A percentile compares a stretch with the other conserved stretches of the same genome.
Evolutionary conservation across 2,113 vertebrate genomes (phyloP).

Genomic region (Oreamnos americanus): DNA sequence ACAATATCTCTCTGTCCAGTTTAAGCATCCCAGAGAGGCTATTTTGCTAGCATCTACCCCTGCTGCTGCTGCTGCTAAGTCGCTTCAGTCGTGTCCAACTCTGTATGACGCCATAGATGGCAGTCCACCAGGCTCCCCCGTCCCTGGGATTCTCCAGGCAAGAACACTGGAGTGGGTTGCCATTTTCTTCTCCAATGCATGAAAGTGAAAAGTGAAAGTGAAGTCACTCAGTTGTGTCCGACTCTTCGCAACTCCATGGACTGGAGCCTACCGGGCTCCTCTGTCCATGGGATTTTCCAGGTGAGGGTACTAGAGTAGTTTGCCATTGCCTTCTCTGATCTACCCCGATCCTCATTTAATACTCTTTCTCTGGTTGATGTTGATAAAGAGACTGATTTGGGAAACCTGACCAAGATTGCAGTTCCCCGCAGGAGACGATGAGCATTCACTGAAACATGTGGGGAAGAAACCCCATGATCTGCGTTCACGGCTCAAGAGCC

Average conservation of each 20-base stretch:
- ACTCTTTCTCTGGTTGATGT: neutral
- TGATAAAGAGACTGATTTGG: neutral
- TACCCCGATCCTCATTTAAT: neutral
- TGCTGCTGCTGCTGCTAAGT: neutral
- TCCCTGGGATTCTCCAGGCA: neutral
- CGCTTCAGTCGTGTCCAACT: rapidly evolving
- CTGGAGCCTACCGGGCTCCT: neutral
- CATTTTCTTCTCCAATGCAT: neutral
- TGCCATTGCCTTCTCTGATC: neutral
- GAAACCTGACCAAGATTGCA: neutral
- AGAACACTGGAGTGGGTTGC: neutral
- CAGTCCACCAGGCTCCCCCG: neutral
- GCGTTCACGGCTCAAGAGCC: neutral
- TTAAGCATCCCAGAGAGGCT: neutral
- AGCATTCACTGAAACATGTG: neutral
- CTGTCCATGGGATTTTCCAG: neutral
- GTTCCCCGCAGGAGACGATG: neutral
- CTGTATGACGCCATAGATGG: neutral
- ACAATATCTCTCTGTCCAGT: neutral
- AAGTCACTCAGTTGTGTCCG: rapidly evolving
- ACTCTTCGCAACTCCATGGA: neutral
- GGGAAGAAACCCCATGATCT: neutral
- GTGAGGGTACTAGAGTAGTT: neutral
- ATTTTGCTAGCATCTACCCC: neutral
- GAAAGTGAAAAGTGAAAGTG: neutral